Base-by-base conservation (phyloP, 2,888 invertebrate genomes). In the Drosophila buzzatii region DNA sequence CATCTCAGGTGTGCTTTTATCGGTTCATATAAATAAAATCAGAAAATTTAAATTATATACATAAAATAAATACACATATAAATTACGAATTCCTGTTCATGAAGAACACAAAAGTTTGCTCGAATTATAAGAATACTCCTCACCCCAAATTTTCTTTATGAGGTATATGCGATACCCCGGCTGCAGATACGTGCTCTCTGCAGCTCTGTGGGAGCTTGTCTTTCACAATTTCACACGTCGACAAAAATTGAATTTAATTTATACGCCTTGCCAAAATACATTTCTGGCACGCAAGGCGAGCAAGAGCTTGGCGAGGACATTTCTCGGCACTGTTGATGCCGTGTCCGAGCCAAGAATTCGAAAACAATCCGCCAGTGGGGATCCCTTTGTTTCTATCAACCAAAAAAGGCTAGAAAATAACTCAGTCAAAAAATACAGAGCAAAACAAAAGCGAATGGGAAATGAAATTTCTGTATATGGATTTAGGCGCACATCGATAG, bases 191-290 rank as follows among this genome's bases (percentile, higher is more conserved):
- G 55, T 59, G 42, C 33, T 20, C 31, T 49, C 31, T 31, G 27
- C 2, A 37, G 49, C 35, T 55, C 41, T 39, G 41, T 44, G 35
- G 42, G 55, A 16, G 44, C 45, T 47, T 76, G 70, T 79, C 79
- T 73, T 81, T 84, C 45, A 61, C 82, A 84, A 85, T 82, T 79
- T 85, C 79, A 76, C 82, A 82, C 82, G 85, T 82, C 85, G 69
- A 68, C 82, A 79, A 82, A 84, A 82, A 85, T 85, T 79, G 80
- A 84, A 82, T 82, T 82, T 85, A 82, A 82, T 82, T 82, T 82
- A 82, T 82, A 72, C 71, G 76, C 66, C 73, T 64, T 72, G 85
- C 71, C 79, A 82, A 84, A 82, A 73, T 56, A 82, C 76, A 82
- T 64, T 70, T 77, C 67, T 71, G 74, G 65, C 81, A 70, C 56